Conservation (phyloP, 2,888 invertebrate genomes). For the Stegana nigrithorax region DNA sequence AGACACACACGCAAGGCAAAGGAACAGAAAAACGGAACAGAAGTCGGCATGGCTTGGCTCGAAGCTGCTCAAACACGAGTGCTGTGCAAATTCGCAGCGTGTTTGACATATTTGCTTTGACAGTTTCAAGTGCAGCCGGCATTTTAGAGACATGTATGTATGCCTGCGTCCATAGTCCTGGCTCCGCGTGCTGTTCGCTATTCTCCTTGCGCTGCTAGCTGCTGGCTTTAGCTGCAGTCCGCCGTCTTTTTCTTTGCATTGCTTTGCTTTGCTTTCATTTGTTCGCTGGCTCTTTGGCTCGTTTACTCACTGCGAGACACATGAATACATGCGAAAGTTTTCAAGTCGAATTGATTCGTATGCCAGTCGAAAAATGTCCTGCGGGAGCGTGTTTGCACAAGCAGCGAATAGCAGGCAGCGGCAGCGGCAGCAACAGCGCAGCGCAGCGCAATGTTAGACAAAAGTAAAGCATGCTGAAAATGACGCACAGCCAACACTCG, state of each 20-base stretch:
- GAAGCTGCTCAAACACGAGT: constrained; percentile 9
- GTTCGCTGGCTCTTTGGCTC: not conserved
- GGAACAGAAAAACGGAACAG: no score
- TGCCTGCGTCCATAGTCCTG: no score
- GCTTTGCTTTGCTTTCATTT: not conserved
- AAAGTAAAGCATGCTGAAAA: not conserved
- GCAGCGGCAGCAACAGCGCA: not conserved
- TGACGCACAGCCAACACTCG: not conserved
- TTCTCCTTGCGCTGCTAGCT: no score
- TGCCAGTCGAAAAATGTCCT: constrained; percentile 2
- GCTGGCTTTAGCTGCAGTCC: no score
- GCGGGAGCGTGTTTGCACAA: constrained; percentile 2
- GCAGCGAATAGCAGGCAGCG: no score
- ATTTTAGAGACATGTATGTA: constrained; percentile 48
- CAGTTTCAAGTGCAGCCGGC: constrained; percentile 52
- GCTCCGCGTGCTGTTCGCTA: no score
- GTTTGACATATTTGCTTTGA: constrained; percentile 61
- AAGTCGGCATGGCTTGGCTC: no score
- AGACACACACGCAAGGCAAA: not conserved
- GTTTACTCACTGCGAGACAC: not conserved
- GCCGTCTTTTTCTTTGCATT: not conserved
- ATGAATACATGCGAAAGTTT: constrained; percentile 1
- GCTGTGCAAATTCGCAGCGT: constrained; percentile 28
- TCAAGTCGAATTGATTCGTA: constrained; percentile 12
- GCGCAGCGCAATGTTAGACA: not conserved